Base-by-base conservation (phyloP, 2,113 vertebrate species). In the Mesocricetus auratus region DNA sequence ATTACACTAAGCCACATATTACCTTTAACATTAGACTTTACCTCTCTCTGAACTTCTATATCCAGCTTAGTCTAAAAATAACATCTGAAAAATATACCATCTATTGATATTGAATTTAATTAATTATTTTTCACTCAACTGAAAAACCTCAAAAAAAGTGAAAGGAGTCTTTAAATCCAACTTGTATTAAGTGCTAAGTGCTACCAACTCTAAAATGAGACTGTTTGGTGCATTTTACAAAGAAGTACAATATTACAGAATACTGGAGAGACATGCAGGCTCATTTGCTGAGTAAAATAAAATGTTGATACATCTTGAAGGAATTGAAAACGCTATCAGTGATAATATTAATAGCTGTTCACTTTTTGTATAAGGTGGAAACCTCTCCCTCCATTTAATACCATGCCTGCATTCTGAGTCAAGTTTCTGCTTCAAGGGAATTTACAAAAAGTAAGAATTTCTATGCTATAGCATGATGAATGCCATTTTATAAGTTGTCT, bases 371-470 rank as follows among this genome's bases (percentile, higher is more conserved):
- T 7, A 33, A 39, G 19, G 12, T 73, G 26, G 66, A 85, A 92
- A 92, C 2, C 21, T 31, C 24, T 26, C 4, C 68, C 16, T 78
- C 56, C 66, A 6, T 29, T 47, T 26, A 79, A 83, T 42, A 79
- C 45, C 13, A 3, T 21, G 64, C 85, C 0, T 79, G 8, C 1
- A 21, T 85, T 85, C 26, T n/a, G 12, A 73, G 10, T 42, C 58
- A 73, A 6, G 71, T 1, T 50, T 85, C 56, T 56, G 24, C 42
- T 75, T 93, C 19, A 39, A 62, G 9, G 7, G 3, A 71, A 4
- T 75, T 75, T 87, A 62, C 60, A 64, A 50, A 73, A 97, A 79
- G 45, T 75, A 86, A 17, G 31, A 15, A 53, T 75, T n/a, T 78
- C 82, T 33, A 1, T 73, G 62, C 50, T 96, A 68, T 74, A 90